Conservation (phyloP, 2,888 invertebrate genomes). For the Cheilosia urbana region DNA sequence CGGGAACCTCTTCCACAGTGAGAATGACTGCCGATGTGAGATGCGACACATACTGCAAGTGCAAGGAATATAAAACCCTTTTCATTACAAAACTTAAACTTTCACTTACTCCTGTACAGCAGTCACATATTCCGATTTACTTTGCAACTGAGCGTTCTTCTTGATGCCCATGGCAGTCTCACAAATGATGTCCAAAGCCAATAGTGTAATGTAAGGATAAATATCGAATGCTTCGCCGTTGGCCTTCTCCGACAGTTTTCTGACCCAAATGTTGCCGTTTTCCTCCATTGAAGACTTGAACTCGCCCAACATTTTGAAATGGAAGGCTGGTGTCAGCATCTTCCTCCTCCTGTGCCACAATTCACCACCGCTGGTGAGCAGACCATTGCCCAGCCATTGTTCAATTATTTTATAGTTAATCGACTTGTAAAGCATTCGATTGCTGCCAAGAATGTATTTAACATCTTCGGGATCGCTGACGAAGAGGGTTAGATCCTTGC, state of each 20-base stretch:
- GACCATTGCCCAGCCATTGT: conserved; percentile 82
- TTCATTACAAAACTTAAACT: neutral
- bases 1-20: conserved; percentile 80
- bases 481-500: conserved; percentile 81
- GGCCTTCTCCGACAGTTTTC: conserved; percentile 82
- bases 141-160: conserved; percentile 88
- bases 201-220: conserved; percentile 85
- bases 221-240: conserved; percentile 85
- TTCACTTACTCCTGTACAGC: conserved; percentile 88
- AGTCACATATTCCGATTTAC: conserved; percentile 88
- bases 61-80: neutral
- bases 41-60: conserved; percentile 80
- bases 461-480: conserved; percentile 81
- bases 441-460: conserved; percentile 79
- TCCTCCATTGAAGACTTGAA: conserved; percentile 89
- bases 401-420: conserved; percentile 78
- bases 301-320: conserved; percentile 90
- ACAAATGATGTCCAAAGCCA: conserved; percentile 82
- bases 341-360: conserved; percentile 89
- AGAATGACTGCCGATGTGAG: conserved; percentile 80
- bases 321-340: conserved; percentile 91
- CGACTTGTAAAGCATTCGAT: conserved; percentile 80
- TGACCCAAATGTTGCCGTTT: conserved; percentile 86
- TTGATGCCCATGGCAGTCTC: conserved; percentile 93
- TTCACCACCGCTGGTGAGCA: conserved; percentile 81